A percentile compares a stretch with the other conserved stretches of the same genome.
Conservation (phyloP, 2,113 vertebrate genomes). For the Nematolebias whitei region DNA sequence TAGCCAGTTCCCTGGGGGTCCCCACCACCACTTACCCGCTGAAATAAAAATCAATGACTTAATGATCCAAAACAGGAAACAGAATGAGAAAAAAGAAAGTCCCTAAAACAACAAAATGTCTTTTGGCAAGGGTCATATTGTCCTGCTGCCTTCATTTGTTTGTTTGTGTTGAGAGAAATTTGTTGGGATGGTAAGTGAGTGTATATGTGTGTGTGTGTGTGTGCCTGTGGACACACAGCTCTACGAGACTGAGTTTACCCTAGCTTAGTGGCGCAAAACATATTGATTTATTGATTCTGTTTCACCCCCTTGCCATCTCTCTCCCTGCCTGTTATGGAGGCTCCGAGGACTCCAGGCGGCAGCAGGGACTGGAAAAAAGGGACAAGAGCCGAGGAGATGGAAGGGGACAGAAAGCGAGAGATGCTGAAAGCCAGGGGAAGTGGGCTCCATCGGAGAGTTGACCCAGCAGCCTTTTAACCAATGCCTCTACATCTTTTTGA, state of each 20-base stretch:
- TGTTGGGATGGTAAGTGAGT: slow-evolving; percentile 62
- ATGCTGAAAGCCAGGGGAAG: slow-evolving; percentile 44
- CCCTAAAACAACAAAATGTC: slow-evolving; percentile 83
- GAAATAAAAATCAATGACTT: slow-evolving; percentile 86
- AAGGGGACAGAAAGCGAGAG: slow-evolving; percentile 54
- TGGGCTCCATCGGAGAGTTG: slow-evolving; percentile 64
- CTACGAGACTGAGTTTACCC: slow-evolving; percentile 76
- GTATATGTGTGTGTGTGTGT: slow-evolving; percentile 40
- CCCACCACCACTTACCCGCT: slow-evolving; percentile 77
- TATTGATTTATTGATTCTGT: slow-evolving; percentile 82
- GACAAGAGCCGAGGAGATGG: slow-evolving; percentile 40
- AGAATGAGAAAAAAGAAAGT: slow-evolving; percentile 79
- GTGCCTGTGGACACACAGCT: slow-evolving; percentile 53
- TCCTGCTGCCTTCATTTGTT: slow-evolving; percentile 70
- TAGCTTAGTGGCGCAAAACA: slow-evolving; percentile 78
- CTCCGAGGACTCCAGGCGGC: slow-evolving; percentile 60
- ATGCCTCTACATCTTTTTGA: slow-evolving; percentile 75
- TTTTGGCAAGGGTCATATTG: slow-evolving; percentile 79
- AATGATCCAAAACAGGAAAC: slow-evolving; percentile 86
- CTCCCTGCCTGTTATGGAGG: slow-evolving; percentile 56
- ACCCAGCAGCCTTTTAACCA: slow-evolving; percentile 70
- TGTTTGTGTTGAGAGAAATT: slow-evolving; percentile 68
- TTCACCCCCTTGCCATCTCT: slow-evolving; percentile 69
- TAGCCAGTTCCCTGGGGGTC: slow-evolving; percentile 73
- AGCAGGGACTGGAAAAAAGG: slow-evolving; percentile 60